Percentiles rank a stretch among this genome's conserved stretches.
phyloP scores from a whole-genome alignment of 2,888 invertebrate species.

The Andrena camellia region DNA sequence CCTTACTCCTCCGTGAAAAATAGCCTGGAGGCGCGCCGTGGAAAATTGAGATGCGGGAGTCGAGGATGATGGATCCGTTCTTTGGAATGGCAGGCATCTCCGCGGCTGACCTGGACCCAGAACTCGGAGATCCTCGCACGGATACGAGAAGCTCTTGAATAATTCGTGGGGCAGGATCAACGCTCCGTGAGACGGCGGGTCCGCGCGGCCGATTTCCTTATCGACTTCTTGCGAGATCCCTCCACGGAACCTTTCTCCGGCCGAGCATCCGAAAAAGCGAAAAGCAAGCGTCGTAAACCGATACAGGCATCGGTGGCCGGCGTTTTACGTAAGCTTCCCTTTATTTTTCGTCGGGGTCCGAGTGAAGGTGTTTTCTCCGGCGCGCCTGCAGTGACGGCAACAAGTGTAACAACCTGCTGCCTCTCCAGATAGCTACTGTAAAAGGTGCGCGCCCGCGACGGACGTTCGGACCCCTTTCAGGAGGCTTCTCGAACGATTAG shows the following conservation, averaged over 20 bases:
- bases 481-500: neutral
- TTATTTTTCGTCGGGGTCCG: conserved; percentile 14
- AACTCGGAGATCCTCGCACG: no score
- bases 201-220: conserved; percentile 15
- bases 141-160: neutral
- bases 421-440: conserved; percentile 12
- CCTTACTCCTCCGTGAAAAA: neutral
- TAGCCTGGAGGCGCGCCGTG: neutral
- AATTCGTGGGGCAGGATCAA: neutral
- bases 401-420: conserved; percentile 1
- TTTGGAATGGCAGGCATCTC: no score
- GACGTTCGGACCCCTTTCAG: neutral
- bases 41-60: neutral
- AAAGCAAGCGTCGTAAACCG: conserved; percentile 15
- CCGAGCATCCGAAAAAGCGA: conserved; percentile 2
- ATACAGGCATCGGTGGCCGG: neutral
- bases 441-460: conserved; percentile 5
- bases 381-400: neutral
- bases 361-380: conserved; percentile 11
- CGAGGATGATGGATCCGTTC: no score
- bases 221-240: conserved; percentile 22
- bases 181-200: neutral
- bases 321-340: conserved; percentile 39
- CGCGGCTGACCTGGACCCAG: no score
- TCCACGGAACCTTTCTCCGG: conserved; percentile 17